Evolutionary conservation across 2,888 invertebrate species (phyloP).

Genomic region (Hypsopygia costalis): DNA sequence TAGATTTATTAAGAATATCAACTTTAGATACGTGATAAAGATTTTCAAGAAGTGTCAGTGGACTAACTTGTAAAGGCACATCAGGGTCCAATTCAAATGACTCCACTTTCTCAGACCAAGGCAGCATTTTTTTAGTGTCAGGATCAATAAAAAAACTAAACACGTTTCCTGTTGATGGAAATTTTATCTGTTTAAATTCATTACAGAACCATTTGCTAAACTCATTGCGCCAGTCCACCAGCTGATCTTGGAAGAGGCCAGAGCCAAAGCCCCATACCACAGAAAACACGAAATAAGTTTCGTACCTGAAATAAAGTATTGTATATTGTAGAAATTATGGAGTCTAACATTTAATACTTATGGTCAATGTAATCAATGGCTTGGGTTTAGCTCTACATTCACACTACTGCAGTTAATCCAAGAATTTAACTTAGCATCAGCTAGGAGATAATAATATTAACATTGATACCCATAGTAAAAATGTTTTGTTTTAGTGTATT

Average conservation of each 20-base stretch:
- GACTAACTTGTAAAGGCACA: slow-evolving; percentile 88
- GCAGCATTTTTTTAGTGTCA: slow-evolving; percentile 90
- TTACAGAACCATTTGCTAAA: slow-evolving; percentile 97
- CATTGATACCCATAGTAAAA: no score
- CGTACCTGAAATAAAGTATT: slow-evolving; percentile 83
- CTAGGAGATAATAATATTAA: no score
- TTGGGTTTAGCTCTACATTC: no score
- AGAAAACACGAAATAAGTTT: slow-evolving; percentile 95
- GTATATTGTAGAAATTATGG: no score
- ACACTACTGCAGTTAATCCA: no score
- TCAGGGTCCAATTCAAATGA: slow-evolving; percentile 92
- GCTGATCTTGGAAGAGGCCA: slow-evolving; percentile 93
- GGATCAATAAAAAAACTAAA: slow-evolving; percentile 95
- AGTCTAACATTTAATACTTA: background rate
- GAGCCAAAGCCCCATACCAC: slow-evolving; percentile 97
- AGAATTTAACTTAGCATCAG: no score
- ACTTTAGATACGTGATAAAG: no score
- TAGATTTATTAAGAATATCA: background rate
- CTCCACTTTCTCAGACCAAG: slow-evolving; percentile 92
- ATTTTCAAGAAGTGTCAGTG: no score
- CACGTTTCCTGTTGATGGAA: slow-evolving; percentile 90
- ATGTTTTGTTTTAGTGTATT: no score
- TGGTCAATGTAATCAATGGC: background rate
- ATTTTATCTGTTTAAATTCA: slow-evolving; percentile 95
- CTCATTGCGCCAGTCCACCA: slow-evolving; percentile 94